Percentiles rank a stretch among this genome's conserved stretches.
Conservation (phyloP, 2,888 invertebrate genomes). For the Cloeon dipterum region DNA sequence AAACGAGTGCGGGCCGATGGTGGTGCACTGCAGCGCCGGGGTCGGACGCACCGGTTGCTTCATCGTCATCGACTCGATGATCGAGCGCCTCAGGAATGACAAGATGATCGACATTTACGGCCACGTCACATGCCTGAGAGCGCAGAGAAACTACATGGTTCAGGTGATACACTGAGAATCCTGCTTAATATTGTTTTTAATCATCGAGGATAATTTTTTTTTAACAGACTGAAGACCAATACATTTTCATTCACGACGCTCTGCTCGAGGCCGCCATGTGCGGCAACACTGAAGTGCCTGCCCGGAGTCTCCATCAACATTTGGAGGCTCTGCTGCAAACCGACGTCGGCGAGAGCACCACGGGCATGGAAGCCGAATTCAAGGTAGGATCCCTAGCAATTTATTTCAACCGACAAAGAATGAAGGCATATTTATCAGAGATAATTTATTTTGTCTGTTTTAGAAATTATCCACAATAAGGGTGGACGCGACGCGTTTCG, state of each 20-base stretch:
- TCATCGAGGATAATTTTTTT: too few species aligned
- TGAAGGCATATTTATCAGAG: too few species aligned
- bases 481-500: constrained; percentile 81
- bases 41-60: constrained; percentile 92
- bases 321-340: constrained; percentile 77
- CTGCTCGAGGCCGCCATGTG: constrained; percentile 91
- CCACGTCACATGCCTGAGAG: constrained; percentile 90
- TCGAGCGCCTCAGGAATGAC: constrained; percentile 90
- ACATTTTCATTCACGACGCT: constrained; percentile 98
- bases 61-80: constrained; percentile 97
- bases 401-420: not conserved
- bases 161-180: constrained; percentile 17
- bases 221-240: constrained; percentile 83
- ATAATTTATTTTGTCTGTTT: constrained; percentile 3
- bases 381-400: constrained; percentile 22
- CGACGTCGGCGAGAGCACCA: constrained; percentile 15
- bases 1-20: constrained; percentile 77
- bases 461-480: constrained; percentile 78
- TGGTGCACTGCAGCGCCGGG: constrained; percentile 77
- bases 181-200: not conserved
- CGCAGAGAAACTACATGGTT: constrained; percentile 99
- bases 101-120: constrained; percentile 98
- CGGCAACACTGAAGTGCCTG: constrained; percentile 90
- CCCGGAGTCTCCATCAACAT: constrained; percentile 81
- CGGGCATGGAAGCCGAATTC: constrained; percentile 83